A percentile compares a stretch with the other conserved stretches of the same genome.
phyloP scores from a whole-genome alignment of 2,113 vertebrate genomes.

The Lepus americanus region DNA sequence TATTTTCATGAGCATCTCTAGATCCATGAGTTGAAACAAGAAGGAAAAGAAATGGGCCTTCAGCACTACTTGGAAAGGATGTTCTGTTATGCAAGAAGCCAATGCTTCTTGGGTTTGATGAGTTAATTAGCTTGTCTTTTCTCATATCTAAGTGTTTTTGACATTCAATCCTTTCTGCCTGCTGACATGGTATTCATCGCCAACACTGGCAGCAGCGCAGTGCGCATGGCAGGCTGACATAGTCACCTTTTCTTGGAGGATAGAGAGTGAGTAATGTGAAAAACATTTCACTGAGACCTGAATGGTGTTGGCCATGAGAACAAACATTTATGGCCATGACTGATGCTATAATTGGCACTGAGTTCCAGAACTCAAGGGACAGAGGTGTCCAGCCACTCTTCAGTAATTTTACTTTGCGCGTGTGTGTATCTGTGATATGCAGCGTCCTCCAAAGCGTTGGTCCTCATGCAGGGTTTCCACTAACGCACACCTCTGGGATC shows the following conservation, averaged over 20 bases:
- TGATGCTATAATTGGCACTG: background rate
- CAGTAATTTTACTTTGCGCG: no score
- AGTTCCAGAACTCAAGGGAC: background rate
- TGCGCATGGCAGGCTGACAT: background rate
- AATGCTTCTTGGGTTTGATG: background rate
- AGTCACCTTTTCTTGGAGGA: background rate
- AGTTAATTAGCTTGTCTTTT: background rate
- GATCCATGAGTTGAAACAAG: background rate
- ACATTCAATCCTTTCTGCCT: background rate
- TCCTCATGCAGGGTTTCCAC: background rate
- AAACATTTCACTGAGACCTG: background rate
- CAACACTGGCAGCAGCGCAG: background rate
- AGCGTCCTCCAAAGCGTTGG: background rate
- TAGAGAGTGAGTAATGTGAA: background rate
- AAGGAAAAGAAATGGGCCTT: constrained; percentile 9
- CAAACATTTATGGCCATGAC: background rate
- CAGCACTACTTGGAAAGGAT: background rate
- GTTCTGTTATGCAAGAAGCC: background rate
- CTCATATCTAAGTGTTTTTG: background rate
- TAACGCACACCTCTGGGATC: background rate
- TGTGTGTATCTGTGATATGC: background rate
- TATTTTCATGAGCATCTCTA: background rate
- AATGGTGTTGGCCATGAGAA: background rate
- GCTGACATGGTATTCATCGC: background rate
- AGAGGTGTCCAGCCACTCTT: background rate